Base-by-base conservation (phyloP, 2,113 vertebrate genomes). In the Tragelaphus scriptus region DNA sequence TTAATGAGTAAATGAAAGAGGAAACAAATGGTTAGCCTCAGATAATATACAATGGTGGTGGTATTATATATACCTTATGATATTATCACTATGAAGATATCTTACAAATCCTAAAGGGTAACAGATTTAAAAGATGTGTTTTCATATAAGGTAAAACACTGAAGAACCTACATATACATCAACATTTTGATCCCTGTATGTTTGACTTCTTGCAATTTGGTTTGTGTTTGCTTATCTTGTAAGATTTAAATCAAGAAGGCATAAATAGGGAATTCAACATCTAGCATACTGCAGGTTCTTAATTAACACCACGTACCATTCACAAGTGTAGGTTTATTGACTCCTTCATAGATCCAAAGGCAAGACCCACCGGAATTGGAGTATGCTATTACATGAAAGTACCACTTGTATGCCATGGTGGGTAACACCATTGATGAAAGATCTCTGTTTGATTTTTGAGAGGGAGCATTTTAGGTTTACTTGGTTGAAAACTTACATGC, bases 391-490 rank as follows among this genome's bases (percentile, higher is more conserved):
- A 2, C 3, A 5, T 75, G 21, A 90, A 15, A 5, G 23, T 5
- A 55, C 28, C 25, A 2, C 2, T 10, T 6, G 2, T 5, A 47
- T 68, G 40, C 25, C n/a, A 63, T 12, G 23, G 55, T 7, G 2
- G 7, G 2, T 26, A 51, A 15, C 1, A 14, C 8, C 13, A 0
- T 0, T 51, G 65, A 3, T 8, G 7, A 84, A 32, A 14, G 2
- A n/a, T 17, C 23, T 49, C 28, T 85, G 4, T 47, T 16, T 85
- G 11, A 44, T 55, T 30, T 44, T n/a, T 59, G 23, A 5, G n/a
- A 88, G 16, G 21, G 5, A 84, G 2, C 16, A 51, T 17, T 77
- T 77, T 6, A 77, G 2, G 93, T 55, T 85, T 49, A 53, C 5
- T 8, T 55, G 12, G 16, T 82, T 56, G 7, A 25, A 68, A 40